Percentiles rank a stretch among this genome's conserved stretches.
These are phyloP conservation scores for Dissostichus mawsoni DNA, from an alignment of 2,113 vertebrate species.

Conservation along the genomic window DNA sequence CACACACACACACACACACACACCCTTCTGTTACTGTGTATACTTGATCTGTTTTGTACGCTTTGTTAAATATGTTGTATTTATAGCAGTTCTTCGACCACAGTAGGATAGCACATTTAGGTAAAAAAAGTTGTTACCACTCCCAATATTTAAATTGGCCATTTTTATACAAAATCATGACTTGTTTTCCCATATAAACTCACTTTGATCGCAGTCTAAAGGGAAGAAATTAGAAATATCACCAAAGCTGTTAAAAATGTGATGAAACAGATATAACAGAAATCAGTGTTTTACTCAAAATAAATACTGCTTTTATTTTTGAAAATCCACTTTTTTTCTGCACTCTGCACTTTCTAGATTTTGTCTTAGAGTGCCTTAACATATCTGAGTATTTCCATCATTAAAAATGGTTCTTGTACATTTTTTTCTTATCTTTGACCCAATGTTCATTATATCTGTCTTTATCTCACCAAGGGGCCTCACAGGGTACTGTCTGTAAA, in stretches of 20 bases:
- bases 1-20: no score
- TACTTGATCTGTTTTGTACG: slow-evolving; percentile 69
- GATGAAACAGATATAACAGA: not conserved
- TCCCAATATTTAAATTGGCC: slow-evolving; percentile 21
- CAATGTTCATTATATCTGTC: no score
- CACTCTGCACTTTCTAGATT: slow-evolving; percentile 24
- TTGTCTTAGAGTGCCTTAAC: not conserved
- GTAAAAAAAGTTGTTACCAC: slow-evolving; percentile 58
- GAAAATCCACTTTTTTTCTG: not conserved
- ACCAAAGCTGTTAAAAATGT: slow-evolving; percentile 22
- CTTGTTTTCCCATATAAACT: not conserved
- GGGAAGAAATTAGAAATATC: slow-evolving; percentile 23
- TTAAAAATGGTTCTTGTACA: no score
- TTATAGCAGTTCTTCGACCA: slow-evolving; percentile 63
- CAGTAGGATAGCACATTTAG: slow-evolving; percentile 32
- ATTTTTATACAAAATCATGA: not conserved
- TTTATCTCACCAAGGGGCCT: no score
- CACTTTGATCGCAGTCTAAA: not conserved
- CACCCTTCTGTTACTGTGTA: slow-evolving; percentile 56
- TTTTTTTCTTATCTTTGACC: no score
- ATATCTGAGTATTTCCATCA: no score
- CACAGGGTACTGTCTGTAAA: slow-evolving; percentile 11
- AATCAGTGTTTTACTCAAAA: not conserved
- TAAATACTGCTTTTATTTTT: not conserved
- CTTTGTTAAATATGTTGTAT: slow-evolving; percentile 69